Percentiles rank a stretch among this genome's conserved stretches.
Conservation (phyloP, 2,888 invertebrate species). For the Nephrotoma appendiculata region DNA sequence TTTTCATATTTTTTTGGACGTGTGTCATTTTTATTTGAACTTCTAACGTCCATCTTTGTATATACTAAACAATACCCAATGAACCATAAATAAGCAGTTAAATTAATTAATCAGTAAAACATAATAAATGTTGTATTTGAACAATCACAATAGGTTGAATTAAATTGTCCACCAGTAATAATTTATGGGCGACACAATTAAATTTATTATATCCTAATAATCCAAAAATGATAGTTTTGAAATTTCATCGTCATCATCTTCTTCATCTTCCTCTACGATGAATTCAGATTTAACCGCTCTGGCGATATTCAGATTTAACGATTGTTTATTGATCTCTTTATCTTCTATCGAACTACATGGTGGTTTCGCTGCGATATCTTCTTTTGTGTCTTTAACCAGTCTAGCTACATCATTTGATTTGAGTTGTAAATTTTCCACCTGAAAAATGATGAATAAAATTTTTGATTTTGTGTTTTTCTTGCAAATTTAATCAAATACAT, state of each 20-base stretch:
- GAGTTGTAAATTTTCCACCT: neutral
- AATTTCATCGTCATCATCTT: neutral
- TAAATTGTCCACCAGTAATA: neutral
- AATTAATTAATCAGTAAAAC: neutral
- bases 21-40: conserved; percentile 2
- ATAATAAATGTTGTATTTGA: neutral
- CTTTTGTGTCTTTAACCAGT: neutral
- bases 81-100: neutral
- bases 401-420: neutral
- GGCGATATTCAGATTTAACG: neutral
- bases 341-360: neutral
- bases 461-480: too few species aligned
- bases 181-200: neutral
- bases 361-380: neutral
- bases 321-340: neutral
- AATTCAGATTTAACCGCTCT: neutral
- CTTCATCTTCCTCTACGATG: neutral
- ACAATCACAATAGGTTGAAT: too few species aligned
- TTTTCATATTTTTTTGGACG: neutral
- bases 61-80: neutral
- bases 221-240: neutral
- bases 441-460: neutral
- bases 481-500: too few species aligned
- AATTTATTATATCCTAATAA: neutral
- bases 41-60: conserved; percentile 5